These are phyloP conservation scores for Rhinoraja longicauda DNA, from an alignment of 2,797 vertebrate species.

Conservation along the genomic window DNA sequence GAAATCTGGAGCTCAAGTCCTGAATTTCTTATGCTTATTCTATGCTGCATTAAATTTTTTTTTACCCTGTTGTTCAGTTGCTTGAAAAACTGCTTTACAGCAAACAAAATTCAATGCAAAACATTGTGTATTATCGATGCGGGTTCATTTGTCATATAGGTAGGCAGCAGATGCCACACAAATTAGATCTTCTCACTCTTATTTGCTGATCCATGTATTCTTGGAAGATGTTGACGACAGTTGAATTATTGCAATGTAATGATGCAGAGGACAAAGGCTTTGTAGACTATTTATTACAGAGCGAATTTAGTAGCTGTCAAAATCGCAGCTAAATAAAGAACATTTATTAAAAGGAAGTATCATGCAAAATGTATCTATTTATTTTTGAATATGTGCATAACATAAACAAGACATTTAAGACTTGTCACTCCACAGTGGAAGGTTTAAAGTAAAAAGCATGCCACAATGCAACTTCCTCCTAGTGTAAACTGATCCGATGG, in stretches of 20 bases:
- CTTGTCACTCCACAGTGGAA: not conserved
- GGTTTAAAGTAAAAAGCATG: not conserved
- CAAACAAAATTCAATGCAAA: not conserved
- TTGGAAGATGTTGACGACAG: conserved; percentile 17
- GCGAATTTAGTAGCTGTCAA: not conserved
- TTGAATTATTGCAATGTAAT: not conserved
- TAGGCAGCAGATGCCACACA: not conserved
- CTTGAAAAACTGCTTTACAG: not conserved
- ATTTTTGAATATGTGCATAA: not conserved
- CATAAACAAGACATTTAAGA: not conserved
- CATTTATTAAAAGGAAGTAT: not conserved
- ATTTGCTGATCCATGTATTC: not conserved
- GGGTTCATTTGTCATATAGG: not conserved
- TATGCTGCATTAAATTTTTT: not conserved
- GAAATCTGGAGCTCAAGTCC: not conserved
- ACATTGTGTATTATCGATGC: not conserved
- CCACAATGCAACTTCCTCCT: not conserved
- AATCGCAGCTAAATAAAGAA: not conserved
- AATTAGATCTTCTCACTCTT: not conserved
- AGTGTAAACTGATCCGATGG: conserved; percentile 20
- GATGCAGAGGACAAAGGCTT: conserved; percentile 8
- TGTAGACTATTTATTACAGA: conserved; percentile 4
- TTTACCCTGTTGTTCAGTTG: not conserved
- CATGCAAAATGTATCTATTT: not conserved
- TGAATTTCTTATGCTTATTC: not conserved